These are phyloP conservation scores for Pterobdella sp. DNA, from an alignment of 2,888 invertebrate genomes.

Conservation along the genomic window DNA sequence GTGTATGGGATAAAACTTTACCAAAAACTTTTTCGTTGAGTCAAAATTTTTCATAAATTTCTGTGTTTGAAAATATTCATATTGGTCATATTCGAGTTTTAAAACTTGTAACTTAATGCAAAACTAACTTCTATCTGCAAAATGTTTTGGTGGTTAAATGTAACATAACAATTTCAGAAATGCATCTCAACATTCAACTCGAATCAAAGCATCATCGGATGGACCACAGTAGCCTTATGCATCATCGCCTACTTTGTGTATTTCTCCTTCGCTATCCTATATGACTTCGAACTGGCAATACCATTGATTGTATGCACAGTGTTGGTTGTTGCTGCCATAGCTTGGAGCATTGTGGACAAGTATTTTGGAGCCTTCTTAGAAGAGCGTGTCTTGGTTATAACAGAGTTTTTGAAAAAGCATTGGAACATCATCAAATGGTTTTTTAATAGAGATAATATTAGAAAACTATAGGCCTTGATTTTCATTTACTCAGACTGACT, in stretches of 20 bases:
- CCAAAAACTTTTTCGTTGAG: no score
- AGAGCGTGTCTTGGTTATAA: slow-evolving; percentile 17
- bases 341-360: slow-evolving; percentile 29
- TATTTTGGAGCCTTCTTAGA: slow-evolving; percentile 32
- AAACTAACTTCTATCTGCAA: no score
- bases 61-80: no score
- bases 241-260: slow-evolving; percentile 35
- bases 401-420: background rate
- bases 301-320: slow-evolving; percentile 36
- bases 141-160: no score
- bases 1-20: no score
- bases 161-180: no score
- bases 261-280: slow-evolving; percentile 36
- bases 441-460: background rate
- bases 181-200: slow-evolving; percentile 14
- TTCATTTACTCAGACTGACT: background rate
- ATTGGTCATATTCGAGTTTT: no score
- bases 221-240: slow-evolving; percentile 19
- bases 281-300: slow-evolving; percentile 32
- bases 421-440: slow-evolving; percentile 33
- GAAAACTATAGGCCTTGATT: background rate
- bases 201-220: slow-evolving; percentile 20
- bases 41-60: no score
- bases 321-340: slow-evolving; percentile 20
- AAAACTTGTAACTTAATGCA: no score